phyloP scores from a whole-genome alignment of 1,140 invertebrate genomes.

The Lucilia sericata region DNA sequence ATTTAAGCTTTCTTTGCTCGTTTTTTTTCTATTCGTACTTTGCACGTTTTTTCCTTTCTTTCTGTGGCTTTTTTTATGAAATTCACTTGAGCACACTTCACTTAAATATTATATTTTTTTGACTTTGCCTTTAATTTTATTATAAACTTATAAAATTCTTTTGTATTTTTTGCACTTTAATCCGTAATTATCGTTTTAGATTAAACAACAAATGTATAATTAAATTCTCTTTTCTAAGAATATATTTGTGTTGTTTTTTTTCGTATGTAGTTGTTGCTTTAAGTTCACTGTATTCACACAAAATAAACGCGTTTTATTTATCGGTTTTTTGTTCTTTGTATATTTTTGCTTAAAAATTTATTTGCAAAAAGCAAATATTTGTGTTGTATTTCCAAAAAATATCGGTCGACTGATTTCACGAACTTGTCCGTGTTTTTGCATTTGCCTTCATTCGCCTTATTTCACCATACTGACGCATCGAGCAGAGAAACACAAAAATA shows the following conservation, averaged over 20 bases:
- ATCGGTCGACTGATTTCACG: constrained; percentile 36
- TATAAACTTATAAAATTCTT: constrained; percentile 5
- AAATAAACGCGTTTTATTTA: constrained; percentile 28
- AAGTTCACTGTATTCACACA: constrained; percentile 2
- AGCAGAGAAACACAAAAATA: not conserved
- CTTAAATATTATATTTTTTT: not conserved
- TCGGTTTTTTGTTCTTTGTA: not conserved
- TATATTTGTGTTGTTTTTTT: not conserved
- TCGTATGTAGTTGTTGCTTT: not conserved
- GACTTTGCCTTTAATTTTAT: not conserved
- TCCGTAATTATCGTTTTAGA: constrained; percentile 28
- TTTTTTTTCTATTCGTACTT: not conserved
- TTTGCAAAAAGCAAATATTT: constrained; percentile 6
- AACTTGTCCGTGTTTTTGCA: constrained; percentile 17
- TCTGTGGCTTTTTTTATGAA: not conserved
- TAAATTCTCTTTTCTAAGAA: not conserved
- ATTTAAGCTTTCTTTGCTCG: constrained; percentile 12
- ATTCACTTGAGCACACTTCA: constrained; percentile 9
- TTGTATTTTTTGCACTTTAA: constrained; percentile 33
- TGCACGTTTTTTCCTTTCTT: not conserved
- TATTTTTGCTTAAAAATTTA: not conserved
- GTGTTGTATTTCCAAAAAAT: constrained; percentile 29
- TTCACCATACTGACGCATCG: constrained; percentile 16
- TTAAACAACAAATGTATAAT: not conserved
- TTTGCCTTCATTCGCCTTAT: not conserved